Evolutionary conservation across 2,888 invertebrate species (phyloP).

Genomic region (Lapara coniferarum): DNA sequence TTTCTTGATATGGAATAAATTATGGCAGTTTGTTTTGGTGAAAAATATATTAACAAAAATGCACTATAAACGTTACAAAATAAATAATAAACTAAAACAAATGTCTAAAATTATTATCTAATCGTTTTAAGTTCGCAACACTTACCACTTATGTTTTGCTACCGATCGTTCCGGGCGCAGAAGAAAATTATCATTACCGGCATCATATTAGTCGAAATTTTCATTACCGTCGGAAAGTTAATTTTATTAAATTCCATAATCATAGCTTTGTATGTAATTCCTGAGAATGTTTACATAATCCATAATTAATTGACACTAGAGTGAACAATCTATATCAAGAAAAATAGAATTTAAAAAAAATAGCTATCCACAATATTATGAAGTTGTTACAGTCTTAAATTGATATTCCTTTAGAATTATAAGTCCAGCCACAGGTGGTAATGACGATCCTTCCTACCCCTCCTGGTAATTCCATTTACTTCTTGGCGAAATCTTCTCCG

Average conservation of each 20-base stretch:
- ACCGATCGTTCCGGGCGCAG: not conserved
- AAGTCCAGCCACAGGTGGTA: not conserved
- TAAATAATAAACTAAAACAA: slow-evolving; percentile 1
- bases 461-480: slow-evolving; percentile 53
- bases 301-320: too few species aligned
- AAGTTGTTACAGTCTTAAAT: not conserved
- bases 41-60: slow-evolving; percentile 10
- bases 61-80: slow-evolving; percentile 9
- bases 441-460: not conserved
- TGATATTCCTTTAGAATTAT: not conserved
- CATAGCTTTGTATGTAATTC: too few species aligned
- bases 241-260: too few species aligned
- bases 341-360: too few species aligned
- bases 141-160: slow-evolving; percentile 16
- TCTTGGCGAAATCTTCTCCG: slow-evolving; percentile 94
- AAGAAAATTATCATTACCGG: not conserved
- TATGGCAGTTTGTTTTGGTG: not conserved
- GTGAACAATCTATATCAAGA: too few species aligned
- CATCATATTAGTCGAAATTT: not conserved
- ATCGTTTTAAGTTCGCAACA: slow-evolving; percentile 9
- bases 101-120: not conserved
- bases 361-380: too few species aligned
- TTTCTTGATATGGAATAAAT: not conserved
- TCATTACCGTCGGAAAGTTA: too few species aligned
- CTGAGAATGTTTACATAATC: too few species aligned